Evolutionary conservation across 2,888 invertebrate genomes (phyloP).

Genomic region (Quadriops clusia): DNA sequence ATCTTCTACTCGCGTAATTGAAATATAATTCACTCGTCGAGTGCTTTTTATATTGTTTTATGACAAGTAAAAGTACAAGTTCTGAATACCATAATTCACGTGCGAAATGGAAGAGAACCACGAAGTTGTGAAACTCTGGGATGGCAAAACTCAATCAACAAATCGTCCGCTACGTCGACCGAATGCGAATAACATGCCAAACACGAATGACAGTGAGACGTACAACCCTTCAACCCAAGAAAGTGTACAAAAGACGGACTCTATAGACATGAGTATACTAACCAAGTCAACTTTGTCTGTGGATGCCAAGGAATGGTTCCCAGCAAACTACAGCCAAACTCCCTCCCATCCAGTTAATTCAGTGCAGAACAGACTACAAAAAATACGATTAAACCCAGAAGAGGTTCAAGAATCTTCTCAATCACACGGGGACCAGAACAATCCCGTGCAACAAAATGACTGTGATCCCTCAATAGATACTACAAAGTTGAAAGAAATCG

Average conservation of each 20-base stretch:
- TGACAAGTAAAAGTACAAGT: no score
- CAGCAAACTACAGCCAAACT: constrained; percentile 36
- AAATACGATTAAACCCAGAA: constrained; percentile 7
- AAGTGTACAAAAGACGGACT: constrained; percentile 2
- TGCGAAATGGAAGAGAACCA: constrained; percentile 15
- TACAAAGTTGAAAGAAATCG: constrained; percentile 53
- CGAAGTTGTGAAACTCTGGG: constrained; percentile 12
- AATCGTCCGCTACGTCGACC: constrained; percentile 16
- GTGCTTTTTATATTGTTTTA: no score
- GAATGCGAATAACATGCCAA: constrained; percentile 7
- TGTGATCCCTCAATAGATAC: constrained; percentile 1
- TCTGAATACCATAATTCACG: no score
- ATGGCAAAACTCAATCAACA: constrained; percentile 9
- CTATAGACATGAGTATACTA: constrained; percentile 8
- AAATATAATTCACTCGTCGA: no score
- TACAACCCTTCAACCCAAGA: neutral
- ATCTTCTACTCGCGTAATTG: no score
- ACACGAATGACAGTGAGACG: constrained; percentile 3
- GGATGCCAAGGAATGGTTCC: constrained; percentile 50
- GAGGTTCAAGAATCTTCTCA: neutral
- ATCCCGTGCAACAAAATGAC: constrained; percentile 5
- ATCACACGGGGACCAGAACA: constrained; percentile 6
- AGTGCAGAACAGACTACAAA: constrained; percentile 15
- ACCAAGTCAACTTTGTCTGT: constrained; percentile 22
- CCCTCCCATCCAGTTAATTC: constrained; percentile 6